phyloP scores from a whole-genome alignment of 2,797 vertebrate species.

The Lepilemur septentrionalis region DNA sequence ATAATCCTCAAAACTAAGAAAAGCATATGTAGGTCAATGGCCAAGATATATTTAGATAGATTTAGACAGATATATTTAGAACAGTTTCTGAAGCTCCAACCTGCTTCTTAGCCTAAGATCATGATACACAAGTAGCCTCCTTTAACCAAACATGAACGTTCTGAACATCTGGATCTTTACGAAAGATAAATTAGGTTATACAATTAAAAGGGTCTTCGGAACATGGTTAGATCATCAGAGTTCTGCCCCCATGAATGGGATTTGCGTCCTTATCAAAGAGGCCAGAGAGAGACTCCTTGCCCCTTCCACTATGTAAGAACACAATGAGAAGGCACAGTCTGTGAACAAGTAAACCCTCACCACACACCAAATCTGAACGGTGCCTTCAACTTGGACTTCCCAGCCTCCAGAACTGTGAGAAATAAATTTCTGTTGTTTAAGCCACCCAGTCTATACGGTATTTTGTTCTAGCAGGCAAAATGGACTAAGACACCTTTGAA shows the following conservation, averaged over 20 bases:
- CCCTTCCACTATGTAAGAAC: neutral
- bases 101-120: constrained; percentile 42
- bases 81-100: constrained; percentile 68
- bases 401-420: too few relatives aligned
- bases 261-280: neutral
- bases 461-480: too few relatives aligned
- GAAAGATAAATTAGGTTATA: constrained; percentile 20
- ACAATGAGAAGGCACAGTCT: neutral
- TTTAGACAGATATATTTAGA: constrained; percentile 73
- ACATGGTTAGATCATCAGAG: neutral
- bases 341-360: neutral
- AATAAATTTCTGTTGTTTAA: neutral
- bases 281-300: neutral
- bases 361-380: too few relatives aligned
- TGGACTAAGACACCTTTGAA: neutral
- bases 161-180: constrained; percentile 10
- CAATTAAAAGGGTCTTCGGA: neutral
- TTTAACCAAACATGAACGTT: constrained; percentile 40
- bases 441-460: neutral
- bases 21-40: constrained; percentile 73
- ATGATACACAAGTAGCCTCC: neutral
- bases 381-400: neutral
- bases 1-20: constrained; percentile 71
- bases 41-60: constrained; percentile 65
- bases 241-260: neutral